Percentiles rank a stretch among this genome's conserved stretches.
Conservation (phyloP, 1,140 invertebrate genomes). For the Sitobion miscanthi region DNA sequence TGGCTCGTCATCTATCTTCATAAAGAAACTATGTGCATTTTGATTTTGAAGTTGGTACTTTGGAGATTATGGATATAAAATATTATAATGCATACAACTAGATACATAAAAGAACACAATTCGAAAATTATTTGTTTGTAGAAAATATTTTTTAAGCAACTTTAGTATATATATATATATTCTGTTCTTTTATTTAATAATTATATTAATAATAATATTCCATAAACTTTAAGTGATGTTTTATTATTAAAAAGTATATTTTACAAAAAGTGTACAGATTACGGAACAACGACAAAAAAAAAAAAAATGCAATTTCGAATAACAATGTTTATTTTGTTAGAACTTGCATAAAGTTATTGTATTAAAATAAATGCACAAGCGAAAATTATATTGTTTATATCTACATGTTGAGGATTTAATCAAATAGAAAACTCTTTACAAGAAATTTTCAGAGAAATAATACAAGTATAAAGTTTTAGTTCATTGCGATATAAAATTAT, state of each 20-base stretch:
- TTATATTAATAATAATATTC: not conserved
- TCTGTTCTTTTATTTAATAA: not conserved
- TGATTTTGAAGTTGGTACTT: not conserved
- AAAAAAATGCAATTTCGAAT: slow-evolving; percentile 6
- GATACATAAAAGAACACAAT: not conserved
- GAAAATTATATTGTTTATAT: not conserved
- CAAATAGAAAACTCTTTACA: not conserved
- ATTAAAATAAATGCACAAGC: not conserved
- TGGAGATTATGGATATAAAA: not conserved
- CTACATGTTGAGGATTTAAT: not conserved
- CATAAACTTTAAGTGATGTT: not conserved
- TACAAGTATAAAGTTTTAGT: not conserved
- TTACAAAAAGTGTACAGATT: not conserved
- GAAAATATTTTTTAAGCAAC: not conserved
- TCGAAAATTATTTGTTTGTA: not conserved
- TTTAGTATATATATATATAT: too few relatives aligned
- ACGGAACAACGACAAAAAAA: not conserved
- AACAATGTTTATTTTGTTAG: not conserved
- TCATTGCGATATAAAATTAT: not conserved
- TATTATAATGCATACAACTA: not conserved
- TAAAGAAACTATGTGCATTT: too few relatives aligned
- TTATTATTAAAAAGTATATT: slow-evolving; percentile 7
- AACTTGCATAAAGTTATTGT: slow-evolving; percentile 5
- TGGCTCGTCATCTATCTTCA: too few relatives aligned
- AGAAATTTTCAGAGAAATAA: not conserved